These are phyloP conservation scores for Cricetomys ansorgei DNA, from an alignment of 2,113 vertebrate genomes.

Conservation along the genomic window DNA sequence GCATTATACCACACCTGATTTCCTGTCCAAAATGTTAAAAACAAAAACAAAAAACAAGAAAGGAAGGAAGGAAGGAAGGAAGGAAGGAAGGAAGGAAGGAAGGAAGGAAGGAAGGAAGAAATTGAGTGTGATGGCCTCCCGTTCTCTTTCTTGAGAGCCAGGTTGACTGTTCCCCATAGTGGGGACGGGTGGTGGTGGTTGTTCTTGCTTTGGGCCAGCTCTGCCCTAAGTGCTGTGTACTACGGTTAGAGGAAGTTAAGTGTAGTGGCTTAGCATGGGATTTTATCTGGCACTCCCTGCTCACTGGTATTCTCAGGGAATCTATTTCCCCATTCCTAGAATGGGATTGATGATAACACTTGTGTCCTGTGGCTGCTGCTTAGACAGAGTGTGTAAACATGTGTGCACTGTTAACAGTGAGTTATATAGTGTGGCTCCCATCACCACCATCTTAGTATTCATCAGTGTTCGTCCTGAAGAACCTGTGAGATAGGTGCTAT, in stretches of 20 bases:
- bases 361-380: neutral
- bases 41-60: accelerated
- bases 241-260: neutral
- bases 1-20: neutral
- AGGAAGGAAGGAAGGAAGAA: neutral
- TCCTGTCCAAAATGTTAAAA: neutral
- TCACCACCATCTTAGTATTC: neutral
- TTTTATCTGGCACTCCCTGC: neutral
- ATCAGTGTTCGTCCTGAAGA: neutral
- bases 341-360: no score
- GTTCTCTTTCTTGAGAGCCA: neutral
- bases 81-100: no score
- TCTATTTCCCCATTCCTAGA: neutral
- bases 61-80: neutral
- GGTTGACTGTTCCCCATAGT: neutral
- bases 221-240: neutral
- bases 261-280: neutral
- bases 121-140: neutral
- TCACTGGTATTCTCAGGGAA: neutral
- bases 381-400: neutral
- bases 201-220: neutral
- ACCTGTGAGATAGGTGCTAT: neutral
- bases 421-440: neutral
- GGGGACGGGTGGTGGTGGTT: neutral
- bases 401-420: neutral